Conservation (phyloP, 2,113 vertebrate genomes). For the Daphoenositta chrysoptera region DNA sequence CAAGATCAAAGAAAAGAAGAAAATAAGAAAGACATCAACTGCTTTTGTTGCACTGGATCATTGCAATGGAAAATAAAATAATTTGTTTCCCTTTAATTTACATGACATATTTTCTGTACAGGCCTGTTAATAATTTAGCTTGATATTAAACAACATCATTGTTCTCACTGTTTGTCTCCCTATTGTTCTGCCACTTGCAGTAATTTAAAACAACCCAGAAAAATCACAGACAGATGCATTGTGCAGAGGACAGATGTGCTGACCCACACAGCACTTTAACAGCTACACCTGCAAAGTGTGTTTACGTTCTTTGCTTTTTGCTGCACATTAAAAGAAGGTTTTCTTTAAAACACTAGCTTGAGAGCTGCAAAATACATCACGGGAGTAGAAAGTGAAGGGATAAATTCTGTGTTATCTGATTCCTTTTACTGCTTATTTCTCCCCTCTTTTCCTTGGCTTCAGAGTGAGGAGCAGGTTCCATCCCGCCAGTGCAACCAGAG, state of each 20-base stretch:
- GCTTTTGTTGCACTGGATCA: neutral
- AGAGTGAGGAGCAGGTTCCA: neutral
- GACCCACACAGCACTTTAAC: neutral
- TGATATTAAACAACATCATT: constrained; percentile 4
- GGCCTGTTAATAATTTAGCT: constrained; percentile 43
- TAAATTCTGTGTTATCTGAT: neutral
- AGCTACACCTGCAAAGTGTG: neutral
- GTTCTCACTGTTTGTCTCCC: constrained; percentile 25
- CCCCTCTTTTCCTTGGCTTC: neutral
- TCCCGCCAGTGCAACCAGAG: neutral
- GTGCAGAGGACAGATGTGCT: neutral
- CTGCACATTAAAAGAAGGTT: neutral
- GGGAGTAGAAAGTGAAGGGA: neutral
- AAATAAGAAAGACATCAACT: neutral
- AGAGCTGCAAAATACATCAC: neutral
- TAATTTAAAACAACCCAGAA: neutral
- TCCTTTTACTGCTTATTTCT: constrained; percentile 15
- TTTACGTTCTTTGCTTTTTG: neutral
- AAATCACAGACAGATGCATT: neutral
- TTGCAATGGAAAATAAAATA: neutral
- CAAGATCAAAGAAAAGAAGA: neutral
- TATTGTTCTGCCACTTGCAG: constrained; percentile 28
- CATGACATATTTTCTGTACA: neutral
- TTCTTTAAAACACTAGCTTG: neutral
- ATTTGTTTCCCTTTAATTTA: neutral